These are phyloP conservation scores for Chydorus sphaericus DNA, from an alignment of 2,888 invertebrate species.

Conservation along the genomic window DNA sequence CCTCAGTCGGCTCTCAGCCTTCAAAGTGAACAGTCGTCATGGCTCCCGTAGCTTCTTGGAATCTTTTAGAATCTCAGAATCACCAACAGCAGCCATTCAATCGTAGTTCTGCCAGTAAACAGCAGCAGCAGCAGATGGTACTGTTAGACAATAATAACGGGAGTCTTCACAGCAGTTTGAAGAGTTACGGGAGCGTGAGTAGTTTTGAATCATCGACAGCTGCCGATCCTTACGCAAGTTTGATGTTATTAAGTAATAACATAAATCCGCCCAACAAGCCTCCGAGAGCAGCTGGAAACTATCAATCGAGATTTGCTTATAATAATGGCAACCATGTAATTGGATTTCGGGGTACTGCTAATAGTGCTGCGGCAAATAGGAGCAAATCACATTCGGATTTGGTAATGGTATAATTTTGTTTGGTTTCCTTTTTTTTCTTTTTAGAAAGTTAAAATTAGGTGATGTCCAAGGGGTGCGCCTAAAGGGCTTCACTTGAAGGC, in stretches of 20 bases:
- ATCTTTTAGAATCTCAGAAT: too few species aligned
- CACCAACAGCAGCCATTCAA: not conserved
- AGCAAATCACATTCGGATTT: slow-evolving; percentile 14
- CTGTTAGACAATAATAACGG: too few species aligned
- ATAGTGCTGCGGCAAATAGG: not conserved
- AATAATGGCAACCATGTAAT: too few species aligned
- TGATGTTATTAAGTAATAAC: not conserved
- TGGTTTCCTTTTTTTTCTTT: not conserved
- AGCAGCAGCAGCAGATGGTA: not conserved
- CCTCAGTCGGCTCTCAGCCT: too few species aligned
- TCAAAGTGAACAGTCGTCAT: too few species aligned
- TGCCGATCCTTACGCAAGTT: not conserved
- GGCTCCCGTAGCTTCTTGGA: too few species aligned
- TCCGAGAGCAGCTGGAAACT: too few species aligned
- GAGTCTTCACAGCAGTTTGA: slow-evolving; percentile 6
- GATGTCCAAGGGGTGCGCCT: too few species aligned
- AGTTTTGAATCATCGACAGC: not conserved
- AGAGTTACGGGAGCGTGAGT: not conserved
- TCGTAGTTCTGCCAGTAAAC: too few species aligned
- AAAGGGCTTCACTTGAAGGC: too few species aligned
- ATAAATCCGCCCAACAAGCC: not conserved
- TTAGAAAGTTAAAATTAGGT: not conserved
- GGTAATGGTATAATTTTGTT: not conserved
- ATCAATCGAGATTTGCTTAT: too few species aligned
- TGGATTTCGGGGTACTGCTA: too few species aligned